Evolutionary conservation across 2,888 invertebrate species (phyloP), one percentile per base, ranked within the genome.

Genomic region (Carabus problematicus): DNA sequence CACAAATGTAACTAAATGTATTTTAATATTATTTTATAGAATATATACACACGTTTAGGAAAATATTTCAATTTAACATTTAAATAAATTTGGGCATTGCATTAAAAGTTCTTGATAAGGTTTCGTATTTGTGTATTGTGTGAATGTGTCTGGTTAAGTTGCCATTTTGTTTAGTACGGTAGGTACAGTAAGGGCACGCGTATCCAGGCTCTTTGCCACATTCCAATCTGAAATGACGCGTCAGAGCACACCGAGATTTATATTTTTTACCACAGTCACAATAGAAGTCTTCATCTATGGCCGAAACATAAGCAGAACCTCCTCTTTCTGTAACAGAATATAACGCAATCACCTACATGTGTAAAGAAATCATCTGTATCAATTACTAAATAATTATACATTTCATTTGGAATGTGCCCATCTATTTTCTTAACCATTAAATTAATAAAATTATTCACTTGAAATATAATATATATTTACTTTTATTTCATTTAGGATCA

Each of bases 151-250:
- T 73, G 58, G 75, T 76, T 71, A 79, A 73, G 70, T 79, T 78
- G 3, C 75, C 73, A 8, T 76, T 75, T 55, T 76, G 76, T 62
- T 78, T 79, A 8, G 75, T 72, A 14, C 74, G 74, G 64, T 78
- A 78, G 8, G 71, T 70, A 69, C 80, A 81, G 64, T 78, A 77
- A 0, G 75, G 84, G 73, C 87, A 87, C 29, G 74, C 74, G 72
- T 79, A 81, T 49, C 78, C 73, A 3, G 79, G 79, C 18, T 75
- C 75, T 70, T 78, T 76, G 18, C 79, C 79, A 71, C 82, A 82
- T 70, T 81, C 82, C 72, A 79, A 79, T 58, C 75, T 78, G 8
- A 75, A 72, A 71, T 82, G 81, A 16, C 80, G 70, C 60, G 73
- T 74, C 18, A 81, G 73, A 45, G 76, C 76, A 49, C 74, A 73